Percentiles rank a stretch among this genome's conserved stretches.
These are phyloP conservation scores for Goniozus legneri DNA, from an alignment of 1,140 invertebrate genomes.

Conservation along the genomic window DNA sequence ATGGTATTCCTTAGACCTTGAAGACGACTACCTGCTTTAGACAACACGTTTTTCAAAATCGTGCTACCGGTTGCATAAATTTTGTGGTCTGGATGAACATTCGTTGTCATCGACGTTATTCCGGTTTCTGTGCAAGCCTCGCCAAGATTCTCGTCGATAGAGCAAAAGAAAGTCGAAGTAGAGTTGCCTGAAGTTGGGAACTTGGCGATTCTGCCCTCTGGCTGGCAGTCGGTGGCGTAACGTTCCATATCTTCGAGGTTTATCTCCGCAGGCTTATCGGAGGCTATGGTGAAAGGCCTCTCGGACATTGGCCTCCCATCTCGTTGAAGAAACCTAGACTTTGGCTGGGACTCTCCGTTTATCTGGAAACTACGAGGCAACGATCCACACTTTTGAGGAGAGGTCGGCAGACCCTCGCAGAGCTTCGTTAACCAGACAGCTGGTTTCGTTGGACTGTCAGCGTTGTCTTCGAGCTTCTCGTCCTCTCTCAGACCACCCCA, in stretches of 20 bases:
- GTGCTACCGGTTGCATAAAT: conserved; percentile 57
- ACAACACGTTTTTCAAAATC: conserved; percentile 39
- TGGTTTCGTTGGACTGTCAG: conserved; percentile 57
- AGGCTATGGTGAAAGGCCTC: conserved; percentile 70
- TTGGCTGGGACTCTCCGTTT: conserved; percentile 33
- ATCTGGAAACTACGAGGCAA: conserved; percentile 70
- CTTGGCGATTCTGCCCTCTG: conserved; percentile 48
- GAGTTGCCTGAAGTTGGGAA: conserved; percentile 40
- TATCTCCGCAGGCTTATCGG: conserved; percentile 54
- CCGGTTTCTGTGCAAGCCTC: conserved; percentile 50
- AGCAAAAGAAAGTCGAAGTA: conserved; percentile 44
- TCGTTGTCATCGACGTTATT: conserved; percentile 35
- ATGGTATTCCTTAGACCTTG: conserved; percentile 42
- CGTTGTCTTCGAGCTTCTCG: conserved; percentile 19
- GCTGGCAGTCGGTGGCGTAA: conserved; percentile 55
- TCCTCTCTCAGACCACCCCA: conserved; percentile 45
- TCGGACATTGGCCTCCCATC: conserved; percentile 53
- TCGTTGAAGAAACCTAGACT: conserved; percentile 46
- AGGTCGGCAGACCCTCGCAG: conserved; percentile 54
- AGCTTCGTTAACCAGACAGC: conserved; percentile 63
- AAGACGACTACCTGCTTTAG: conserved; percentile 42
- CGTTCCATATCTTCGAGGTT: conserved; percentile 59
- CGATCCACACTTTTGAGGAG: conserved; percentile 68
- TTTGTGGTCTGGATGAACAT: conserved; percentile 73
- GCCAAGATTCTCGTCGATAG: conserved; percentile 54